Evolutionary conservation across 2,888 invertebrate genomes (phyloP), one percentile per base, ranked within the genome.

Genomic region (Emmelina monodactyla): DNA sequence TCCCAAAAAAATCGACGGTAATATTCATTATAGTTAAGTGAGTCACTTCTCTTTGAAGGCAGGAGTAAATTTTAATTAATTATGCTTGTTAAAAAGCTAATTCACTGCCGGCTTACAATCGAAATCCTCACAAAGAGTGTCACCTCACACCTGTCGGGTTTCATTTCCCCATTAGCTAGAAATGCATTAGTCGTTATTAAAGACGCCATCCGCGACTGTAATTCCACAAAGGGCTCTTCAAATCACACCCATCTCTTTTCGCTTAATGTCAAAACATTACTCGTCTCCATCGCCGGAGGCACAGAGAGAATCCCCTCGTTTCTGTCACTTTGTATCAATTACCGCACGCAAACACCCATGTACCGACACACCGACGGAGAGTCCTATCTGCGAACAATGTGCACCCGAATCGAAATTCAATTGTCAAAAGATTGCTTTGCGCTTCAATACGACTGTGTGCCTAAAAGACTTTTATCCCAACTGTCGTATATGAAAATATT

Each of bases 191-290:
- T 72, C 69, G 69, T 70, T 79, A 79, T 76, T 78, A 79, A 78
- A 73, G 71, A 72, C 69, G 69, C 69, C 68, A 55, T 66, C 58
- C 73, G 73, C 66, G 75, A 70, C 56, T 72, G 67, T 79, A 79
- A 79, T 78, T 76, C 78, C 78, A 78, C 78, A 79, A 78, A 78
- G 78, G 75, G 75, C 79, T 69, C 78, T 79, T 68, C 73, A 76
- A 76, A 78, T 78, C 79, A 78, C 79, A 78, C 78, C 78, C 78
- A 73, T 71, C 70, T 68, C 70, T 63, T 68, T 67, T 72, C 64
- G 67, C 61, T 67, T 59, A 60, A 78, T 75, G 78, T 78, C 79
- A 79, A 73, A 78, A 78, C 73, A 78, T 68, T 63, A 66, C 67
- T 62, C 57, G 63, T 63, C 66, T 62, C 58, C 40, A 47, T 54